phyloP scores from a whole-genome alignment of 2,113 vertebrate species.

The Hippolais icterina region DNA sequence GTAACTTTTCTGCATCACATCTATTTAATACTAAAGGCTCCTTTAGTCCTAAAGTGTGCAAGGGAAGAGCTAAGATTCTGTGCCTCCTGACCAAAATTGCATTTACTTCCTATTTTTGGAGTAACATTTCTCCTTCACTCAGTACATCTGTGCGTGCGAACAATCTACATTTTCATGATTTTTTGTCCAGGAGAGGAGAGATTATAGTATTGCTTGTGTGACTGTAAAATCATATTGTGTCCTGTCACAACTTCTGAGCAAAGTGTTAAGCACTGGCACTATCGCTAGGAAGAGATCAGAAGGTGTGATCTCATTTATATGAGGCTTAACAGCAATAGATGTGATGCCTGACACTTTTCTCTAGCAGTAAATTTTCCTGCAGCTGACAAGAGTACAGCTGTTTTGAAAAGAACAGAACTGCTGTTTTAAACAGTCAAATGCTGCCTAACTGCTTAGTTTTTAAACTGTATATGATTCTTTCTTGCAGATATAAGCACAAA shows the following conservation, averaged over 20 bases:
- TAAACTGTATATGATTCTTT: not conserved
- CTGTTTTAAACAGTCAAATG: not conserved
- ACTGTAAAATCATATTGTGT: not conserved
- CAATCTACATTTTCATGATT: not conserved
- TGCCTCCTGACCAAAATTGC: not conserved
- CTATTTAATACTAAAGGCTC: not conserved
- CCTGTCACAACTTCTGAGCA: not conserved
- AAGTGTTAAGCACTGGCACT: not conserved
- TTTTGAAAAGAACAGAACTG: not conserved
- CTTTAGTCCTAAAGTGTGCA: not conserved
- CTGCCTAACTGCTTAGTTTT: not conserved
- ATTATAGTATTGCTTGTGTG: not conserved
- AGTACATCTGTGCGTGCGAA: not conserved
- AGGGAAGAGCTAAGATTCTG: not conserved
- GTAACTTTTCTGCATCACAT: not conserved
- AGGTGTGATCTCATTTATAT: slow-evolving; percentile 36
- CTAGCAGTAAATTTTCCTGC: not conserved
- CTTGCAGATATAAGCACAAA: not conserved
- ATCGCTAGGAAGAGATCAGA: not conserved
- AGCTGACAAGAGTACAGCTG: not conserved
- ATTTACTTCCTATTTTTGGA: not conserved
- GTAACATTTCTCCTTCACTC: not conserved
- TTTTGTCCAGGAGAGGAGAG: not conserved
- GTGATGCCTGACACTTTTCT: not conserved
- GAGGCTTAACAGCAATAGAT: slow-evolving; percentile 11